These are phyloP conservation scores for Sigmodon hispidus DNA, from an alignment of 2,113 vertebrate genomes.

Conservation along the genomic window DNA sequence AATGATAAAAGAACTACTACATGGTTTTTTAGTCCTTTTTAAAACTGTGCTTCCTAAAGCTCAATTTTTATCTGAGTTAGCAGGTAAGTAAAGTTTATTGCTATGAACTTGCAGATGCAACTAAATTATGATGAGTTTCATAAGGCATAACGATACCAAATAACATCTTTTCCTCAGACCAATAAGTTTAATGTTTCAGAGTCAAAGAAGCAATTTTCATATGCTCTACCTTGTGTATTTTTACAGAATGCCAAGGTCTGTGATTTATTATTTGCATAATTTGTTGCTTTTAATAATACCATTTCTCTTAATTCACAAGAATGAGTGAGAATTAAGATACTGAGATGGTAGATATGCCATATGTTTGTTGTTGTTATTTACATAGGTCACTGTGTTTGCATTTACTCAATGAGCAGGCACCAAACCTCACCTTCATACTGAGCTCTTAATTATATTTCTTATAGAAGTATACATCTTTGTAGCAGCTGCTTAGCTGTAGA, in stretches of 20 bases:
- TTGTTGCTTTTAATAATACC: constrained; percentile 47
- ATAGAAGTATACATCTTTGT: background rate
- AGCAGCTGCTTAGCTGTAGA: background rate
- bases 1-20: background rate
- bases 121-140: constrained; percentile 50
- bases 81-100: constrained; percentile 59
- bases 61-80: constrained; percentile 11
- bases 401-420: background rate
- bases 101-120: constrained; percentile 47
- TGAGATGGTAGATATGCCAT: background rate
- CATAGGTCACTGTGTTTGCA: background rate
- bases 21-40: background rate
- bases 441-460: constrained; percentile 45
- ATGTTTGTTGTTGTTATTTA: constrained; percentile 42
- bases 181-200: constrained; percentile 24
- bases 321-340: background rate
- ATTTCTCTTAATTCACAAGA: constrained; percentile 45
- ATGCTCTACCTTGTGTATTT: background rate
- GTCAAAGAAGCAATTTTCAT: constrained; percentile 19
- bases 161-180: constrained; percentile 37
- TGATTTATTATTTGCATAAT: constrained; percentile 16
- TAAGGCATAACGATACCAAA: constrained; percentile 43
- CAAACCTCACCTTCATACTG: constrained; percentile 7
- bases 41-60: background rate
- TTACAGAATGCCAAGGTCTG: background rate